Base-by-base conservation (phyloP, 1,140 invertebrate genomes). In the Caenorhabditis briggsae region DNA sequence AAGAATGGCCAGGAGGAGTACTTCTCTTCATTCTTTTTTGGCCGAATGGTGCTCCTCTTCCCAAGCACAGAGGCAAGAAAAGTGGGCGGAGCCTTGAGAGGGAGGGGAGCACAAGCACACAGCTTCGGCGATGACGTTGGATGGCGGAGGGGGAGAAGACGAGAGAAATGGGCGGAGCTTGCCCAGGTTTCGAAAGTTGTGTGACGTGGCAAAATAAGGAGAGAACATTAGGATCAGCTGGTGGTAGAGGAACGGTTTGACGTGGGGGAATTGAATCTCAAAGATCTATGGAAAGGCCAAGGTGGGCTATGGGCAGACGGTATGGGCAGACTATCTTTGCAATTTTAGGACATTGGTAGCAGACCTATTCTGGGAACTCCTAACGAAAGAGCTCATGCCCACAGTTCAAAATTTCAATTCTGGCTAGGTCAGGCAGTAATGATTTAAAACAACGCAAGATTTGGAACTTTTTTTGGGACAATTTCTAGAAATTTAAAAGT, bases 141-240 rank as follows among this genome's bases (percentile, higher is more conserved):
- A n/a, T 50, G 70, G 46, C 70, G 70, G n/a, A 41, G 64, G 64
- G 64, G n/a, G n/a, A 25, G 18, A 48, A 70, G n/a, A 41, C 9
- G 46, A 41, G 46, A 53, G 18, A 78, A 12, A 5, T 14, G 20
- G 46, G 70, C 46, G 46, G 70, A 50, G 43, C 46, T n/a, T 53
- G 33, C 33, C 23, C 70, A 78, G 70, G 70, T 50, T 78, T 78
- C 46, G 43, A 78, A 78, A 78, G 8, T 78, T 50, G 20, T 78
- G n/a, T 78, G 70, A 78, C 70, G 70, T 78, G 43, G 70, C 70
- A 78, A 78, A 25, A 8, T 11, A 25, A 18, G 20, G n/a, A 61
- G 12, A 61, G 59, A 25, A 33, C 59, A 61, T 61, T 61, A 14
- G 25, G 59, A 61, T 61, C 59, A 61, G 59, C 20, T 61, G 59